Percentiles rank a stretch among this genome's conserved stretches.
These are phyloP conservation scores for Ormyrus rosae DNA, from an alignment of 2,888 invertebrate genomes.

Conservation along the genomic window DNA sequence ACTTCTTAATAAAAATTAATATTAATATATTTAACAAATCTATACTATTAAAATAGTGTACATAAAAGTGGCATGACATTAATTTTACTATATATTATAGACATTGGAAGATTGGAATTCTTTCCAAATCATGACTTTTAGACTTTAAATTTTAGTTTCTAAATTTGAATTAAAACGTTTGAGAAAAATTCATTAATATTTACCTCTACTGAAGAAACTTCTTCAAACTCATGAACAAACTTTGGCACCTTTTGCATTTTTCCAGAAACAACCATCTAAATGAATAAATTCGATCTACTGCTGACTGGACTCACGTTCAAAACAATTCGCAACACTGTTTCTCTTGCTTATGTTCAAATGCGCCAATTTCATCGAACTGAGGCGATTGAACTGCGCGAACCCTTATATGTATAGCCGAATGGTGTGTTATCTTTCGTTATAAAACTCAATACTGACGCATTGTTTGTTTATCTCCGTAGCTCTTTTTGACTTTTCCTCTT, in stretches of 20 bases:
- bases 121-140: too few relatives aligned
- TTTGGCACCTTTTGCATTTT: constrained; percentile 23
- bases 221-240: constrained; percentile 17
- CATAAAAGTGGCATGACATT: too few relatives aligned
- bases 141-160: too few relatives aligned
- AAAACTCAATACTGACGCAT: constrained; percentile 2
- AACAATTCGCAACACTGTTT: neutral
- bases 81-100: too few relatives aligned
- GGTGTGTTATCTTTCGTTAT: constrained; percentile 14
- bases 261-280: neutral
- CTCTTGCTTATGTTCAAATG: too few relatives aligned
- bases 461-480: constrained; percentile 1
- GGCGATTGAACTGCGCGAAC: neutral
- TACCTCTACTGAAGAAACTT: constrained; percentile 27
- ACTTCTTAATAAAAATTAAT: too few relatives aligned
- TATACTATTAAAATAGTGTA: too few relatives aligned
- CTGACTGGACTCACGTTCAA: too few relatives aligned
- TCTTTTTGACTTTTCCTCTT: neutral
- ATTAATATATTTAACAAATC: too few relatives aligned
- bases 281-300: too few relatives aligned
- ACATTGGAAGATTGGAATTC: too few relatives aligned
- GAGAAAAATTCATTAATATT: neutral
- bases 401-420: constrained; percentile 10
- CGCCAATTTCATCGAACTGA: neutral
- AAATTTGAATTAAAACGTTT: too few relatives aligned